Conservation (phyloP, 2,113 vertebrate species). For the Rhagologus leucostigma region DNA sequence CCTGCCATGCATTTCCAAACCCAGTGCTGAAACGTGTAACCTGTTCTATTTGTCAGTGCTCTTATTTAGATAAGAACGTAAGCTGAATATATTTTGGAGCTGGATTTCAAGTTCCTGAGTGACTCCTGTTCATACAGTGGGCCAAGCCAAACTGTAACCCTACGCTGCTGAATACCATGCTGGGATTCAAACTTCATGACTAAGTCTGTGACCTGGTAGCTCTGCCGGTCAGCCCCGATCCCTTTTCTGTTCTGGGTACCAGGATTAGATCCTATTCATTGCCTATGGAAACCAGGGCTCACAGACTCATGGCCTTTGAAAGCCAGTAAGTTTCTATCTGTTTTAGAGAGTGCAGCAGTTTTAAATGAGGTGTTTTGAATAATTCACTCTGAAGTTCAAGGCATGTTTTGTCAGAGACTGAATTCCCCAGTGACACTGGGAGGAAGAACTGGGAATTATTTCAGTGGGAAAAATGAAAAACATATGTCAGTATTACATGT, state of each 20-base stretch:
- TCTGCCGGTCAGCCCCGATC: not conserved
- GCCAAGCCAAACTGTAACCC: not conserved
- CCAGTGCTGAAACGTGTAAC: not conserved
- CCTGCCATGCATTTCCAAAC: not conserved
- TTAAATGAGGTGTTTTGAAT: not conserved
- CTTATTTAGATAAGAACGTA: not conserved
- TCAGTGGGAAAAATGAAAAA: not conserved
- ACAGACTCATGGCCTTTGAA: not conserved
- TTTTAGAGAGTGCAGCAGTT: not conserved
- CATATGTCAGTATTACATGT: not conserved
- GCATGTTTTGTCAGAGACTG: not conserved
- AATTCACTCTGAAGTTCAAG: not conserved
- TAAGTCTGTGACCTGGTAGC: not conserved
- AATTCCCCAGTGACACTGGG: not conserved
- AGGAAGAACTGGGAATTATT: not conserved
- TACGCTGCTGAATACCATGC: fast-evolving
- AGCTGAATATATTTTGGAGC: not conserved
- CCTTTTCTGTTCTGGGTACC: not conserved
- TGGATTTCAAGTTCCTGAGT: not conserved
- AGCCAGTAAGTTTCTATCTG: not conserved
- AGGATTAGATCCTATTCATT: not conserved
- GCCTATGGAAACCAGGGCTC: not conserved
- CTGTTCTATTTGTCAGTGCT: not conserved
- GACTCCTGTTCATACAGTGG: not conserved
- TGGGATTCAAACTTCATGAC: not conserved